Conservation (phyloP, 2,797 vertebrate genomes). For the Phylloscopus collybita region DNA sequence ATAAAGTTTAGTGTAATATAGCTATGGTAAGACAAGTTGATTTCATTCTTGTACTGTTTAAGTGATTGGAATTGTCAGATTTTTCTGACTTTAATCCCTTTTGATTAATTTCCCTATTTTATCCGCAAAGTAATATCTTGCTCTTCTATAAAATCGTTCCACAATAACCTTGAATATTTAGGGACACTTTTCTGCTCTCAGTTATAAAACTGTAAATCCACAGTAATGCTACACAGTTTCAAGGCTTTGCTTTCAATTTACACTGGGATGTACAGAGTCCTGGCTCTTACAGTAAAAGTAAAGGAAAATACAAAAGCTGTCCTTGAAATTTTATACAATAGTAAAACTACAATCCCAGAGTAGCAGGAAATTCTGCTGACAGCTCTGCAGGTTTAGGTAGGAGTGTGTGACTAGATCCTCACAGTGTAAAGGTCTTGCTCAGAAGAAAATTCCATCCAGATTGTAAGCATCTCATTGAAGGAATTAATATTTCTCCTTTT, state of each 20-base stretch:
- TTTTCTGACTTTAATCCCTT: slow-evolving; percentile 58
- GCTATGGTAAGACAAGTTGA: slow-evolving; percentile 3
- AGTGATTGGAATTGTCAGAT: slow-evolving; percentile 47
- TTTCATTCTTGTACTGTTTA: slow-evolving; percentile 20
- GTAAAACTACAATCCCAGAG: not conserved
- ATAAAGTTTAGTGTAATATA: slow-evolving; percentile 10
- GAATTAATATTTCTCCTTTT: not conserved
- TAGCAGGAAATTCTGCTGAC: slow-evolving; percentile 35
- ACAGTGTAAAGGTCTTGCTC: not conserved
- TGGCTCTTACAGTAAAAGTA: slow-evolving; percentile 12
- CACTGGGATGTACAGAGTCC: slow-evolving; percentile 4
- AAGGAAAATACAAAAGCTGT: slow-evolving; percentile 43
- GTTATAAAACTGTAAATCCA: slow-evolving; percentile 64
- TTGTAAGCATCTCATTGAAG: not conserved
- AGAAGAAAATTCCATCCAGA: not conserved
- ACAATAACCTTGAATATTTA: slow-evolving; percentile 58
- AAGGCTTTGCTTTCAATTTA: slow-evolving; percentile 66
- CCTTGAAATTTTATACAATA: slow-evolving; percentile 51
- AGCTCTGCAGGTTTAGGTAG: not conserved
- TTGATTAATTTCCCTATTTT: slow-evolving; percentile 61
- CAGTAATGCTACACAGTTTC: slow-evolving; percentile 45
- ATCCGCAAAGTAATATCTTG: slow-evolving; percentile 31
- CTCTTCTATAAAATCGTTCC: not conserved
- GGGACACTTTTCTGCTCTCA: slow-evolving; percentile 39
- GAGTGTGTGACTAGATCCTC: not conserved